phyloP scores from a whole-genome alignment of 2,113 vertebrate species.

The Tylochromis polylepis region DNA sequence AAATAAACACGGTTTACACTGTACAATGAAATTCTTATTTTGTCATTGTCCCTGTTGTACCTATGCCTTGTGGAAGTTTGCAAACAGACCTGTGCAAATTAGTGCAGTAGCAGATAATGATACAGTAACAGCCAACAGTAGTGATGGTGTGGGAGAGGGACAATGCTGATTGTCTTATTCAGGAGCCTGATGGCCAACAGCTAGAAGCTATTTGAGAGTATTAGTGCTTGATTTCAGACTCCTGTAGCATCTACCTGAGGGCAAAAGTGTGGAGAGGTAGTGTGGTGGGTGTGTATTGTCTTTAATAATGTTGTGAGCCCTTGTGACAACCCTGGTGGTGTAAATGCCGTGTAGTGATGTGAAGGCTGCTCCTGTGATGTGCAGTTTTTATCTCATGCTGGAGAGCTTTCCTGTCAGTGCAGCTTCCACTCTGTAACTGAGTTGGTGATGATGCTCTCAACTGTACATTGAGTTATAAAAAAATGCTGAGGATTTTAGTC shows the following conservation, averaged over 20 bases:
- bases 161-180: background rate
- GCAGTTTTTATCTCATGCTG: background rate
- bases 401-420: background rate
- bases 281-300: background rate
- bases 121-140: background rate
- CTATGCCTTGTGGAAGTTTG: background rate
- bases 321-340: background rate
- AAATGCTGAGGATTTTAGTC: background rate
- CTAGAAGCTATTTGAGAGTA: background rate
- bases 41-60: background rate
- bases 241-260: background rate
- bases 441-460: background rate
- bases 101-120: background rate
- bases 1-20: background rate
- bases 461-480: rapidly evolving
- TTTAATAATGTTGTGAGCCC: background rate
- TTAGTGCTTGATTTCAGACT: background rate
- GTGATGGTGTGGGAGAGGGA: background rate
- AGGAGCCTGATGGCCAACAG: background rate
- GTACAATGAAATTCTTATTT: background rate
- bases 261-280: background rate
- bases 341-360: background rate
- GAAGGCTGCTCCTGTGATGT: background rate
- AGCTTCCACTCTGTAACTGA: background rate
- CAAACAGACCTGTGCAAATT: background rate